Conservation (phyloP, 1,140 invertebrate species). For the Diorhabda sublineata region DNA sequence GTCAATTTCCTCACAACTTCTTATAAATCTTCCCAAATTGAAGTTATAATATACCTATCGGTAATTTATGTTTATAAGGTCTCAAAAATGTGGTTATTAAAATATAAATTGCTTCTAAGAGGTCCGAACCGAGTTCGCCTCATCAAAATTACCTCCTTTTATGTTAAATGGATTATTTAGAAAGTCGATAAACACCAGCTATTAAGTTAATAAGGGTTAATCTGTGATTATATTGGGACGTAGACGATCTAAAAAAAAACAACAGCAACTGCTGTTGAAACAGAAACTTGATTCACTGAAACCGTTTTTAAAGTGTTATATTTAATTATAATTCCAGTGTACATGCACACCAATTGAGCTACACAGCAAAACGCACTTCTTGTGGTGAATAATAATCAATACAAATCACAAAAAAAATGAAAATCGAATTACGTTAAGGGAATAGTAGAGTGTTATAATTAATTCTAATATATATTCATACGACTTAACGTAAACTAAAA, state of each 20-base stretch:
- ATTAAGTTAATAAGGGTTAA: slow-evolving; percentile 28
- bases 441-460: too few species aligned
- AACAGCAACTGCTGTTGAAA: neutral
- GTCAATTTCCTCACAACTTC: neutral
- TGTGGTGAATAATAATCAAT: too few species aligned
- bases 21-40: slow-evolving; percentile 3
- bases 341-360: too few species aligned
- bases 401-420: too few species aligned
- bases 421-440: too few species aligned
- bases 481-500: too few species aligned
- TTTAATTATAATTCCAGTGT: too few species aligned
- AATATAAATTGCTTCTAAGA: slow-evolving; percentile 24
- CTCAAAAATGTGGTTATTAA: slow-evolving; percentile 24
- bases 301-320: too few species aligned
- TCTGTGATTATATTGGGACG: slow-evolving; percentile 17
- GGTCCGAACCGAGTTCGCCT: slow-evolving; percentile 11
- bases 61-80: slow-evolving; percentile 20
- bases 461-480: too few species aligned
- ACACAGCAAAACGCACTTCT: too few species aligned
- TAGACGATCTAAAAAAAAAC: neutral
- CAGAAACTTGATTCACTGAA: too few species aligned
- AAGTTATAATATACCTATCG: neutral
- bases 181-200: slow-evolving; percentile 30
- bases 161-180: slow-evolving; percentile 33
- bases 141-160: slow-evolving; percentile 25